A percentile compares a stretch with the other conserved stretches of the same genome.
Evolutionary conservation across 2,888 invertebrate genomes (phyloP).

Genomic region (Philhelius pedissequus): DNA sequence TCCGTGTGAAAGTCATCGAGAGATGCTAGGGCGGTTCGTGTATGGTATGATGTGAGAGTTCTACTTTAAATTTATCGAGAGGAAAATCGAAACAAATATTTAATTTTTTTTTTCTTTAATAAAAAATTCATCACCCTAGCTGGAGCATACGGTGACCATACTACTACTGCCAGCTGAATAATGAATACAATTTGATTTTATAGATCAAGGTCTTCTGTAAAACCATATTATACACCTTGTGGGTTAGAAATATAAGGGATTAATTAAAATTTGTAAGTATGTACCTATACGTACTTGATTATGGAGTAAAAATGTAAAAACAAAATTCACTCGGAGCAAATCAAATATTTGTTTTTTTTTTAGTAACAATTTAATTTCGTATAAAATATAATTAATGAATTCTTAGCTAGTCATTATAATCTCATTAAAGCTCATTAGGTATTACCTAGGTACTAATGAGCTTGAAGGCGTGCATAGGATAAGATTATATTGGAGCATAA

Average conservation of each 20-base stretch:
- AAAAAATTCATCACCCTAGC: slow-evolving; percentile 38
- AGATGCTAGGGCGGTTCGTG: not conserved
- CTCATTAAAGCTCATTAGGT: too few relatives aligned
- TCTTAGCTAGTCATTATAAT: not conserved
- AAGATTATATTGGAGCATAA: too few relatives aligned
- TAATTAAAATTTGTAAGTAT: not conserved
- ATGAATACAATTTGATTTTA: not conserved
- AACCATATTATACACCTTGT: not conserved
- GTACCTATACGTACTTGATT: not conserved
- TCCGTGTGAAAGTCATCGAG: slow-evolving; percentile 24
- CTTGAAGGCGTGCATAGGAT: too few relatives aligned
- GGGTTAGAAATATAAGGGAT: not conserved
- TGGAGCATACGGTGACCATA: slow-evolving; percentile 24
- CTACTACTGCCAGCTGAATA: not conserved
- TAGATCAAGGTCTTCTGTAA: not conserved
- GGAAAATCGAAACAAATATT: slow-evolving; percentile 68
- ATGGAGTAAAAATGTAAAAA: not conserved
- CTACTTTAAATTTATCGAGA: slow-evolving; percentile 65
- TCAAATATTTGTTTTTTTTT: not conserved
- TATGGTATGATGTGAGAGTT: slow-evolving; percentile 31
- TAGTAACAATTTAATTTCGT: not conserved
- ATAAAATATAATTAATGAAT: not conserved
- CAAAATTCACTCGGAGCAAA: not conserved
- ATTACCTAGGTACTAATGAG: too few relatives aligned
- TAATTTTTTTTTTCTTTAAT: slow-evolving; percentile 33